These are phyloP conservation scores for Orussus abietinus DNA, from an alignment of 1,140 invertebrate species.

Conservation along the genomic window DNA sequence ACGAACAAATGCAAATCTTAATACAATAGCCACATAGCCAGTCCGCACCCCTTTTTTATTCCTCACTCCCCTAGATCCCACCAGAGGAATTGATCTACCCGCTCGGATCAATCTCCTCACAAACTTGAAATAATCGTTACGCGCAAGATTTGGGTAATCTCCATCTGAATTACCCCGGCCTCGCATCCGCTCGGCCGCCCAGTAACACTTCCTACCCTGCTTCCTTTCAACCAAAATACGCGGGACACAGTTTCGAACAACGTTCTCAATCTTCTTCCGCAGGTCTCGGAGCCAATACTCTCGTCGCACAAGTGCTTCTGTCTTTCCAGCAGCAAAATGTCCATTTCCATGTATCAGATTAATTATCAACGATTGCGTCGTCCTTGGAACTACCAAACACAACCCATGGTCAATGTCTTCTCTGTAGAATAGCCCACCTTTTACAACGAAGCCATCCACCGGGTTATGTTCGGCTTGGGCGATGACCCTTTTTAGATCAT, in stretches of 20 bases:
- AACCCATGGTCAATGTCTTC: constrained; percentile 6
- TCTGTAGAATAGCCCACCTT: constrained; percentile 6
- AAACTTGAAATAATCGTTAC: too few relatives aligned
- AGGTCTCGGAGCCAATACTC: constrained; percentile 12
- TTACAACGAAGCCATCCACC: not conserved
- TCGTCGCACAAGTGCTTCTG: constrained; percentile 7
- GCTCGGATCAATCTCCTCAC: too few relatives aligned
- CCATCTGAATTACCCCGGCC: too few relatives aligned
- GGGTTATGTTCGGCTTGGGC: not conserved
- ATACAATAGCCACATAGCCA: too few relatives aligned
- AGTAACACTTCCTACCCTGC: constrained; percentile 9
- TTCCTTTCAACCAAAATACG: constrained; percentile 13
- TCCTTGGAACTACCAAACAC: constrained; percentile 23
- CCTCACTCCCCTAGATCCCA: too few relatives aligned
- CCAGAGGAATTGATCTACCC: too few relatives aligned
- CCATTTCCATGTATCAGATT: constrained; percentile 14
- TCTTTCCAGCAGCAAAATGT: constrained; percentile 18
- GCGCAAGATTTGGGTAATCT: too few relatives aligned
- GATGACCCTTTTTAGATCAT: constrained; percentile 11
- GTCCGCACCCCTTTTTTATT: too few relatives aligned
- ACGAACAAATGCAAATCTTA: too few relatives aligned
- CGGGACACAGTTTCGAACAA: constrained; percentile 12
- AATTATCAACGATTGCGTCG: constrained; percentile 23
- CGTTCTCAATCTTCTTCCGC: constrained; percentile 12
- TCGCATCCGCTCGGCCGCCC: too few relatives aligned